These are phyloP conservation scores for Mesitornis unicolor DNA, from an alignment of 2,113 vertebrate genomes.

Conservation along the genomic window DNA sequence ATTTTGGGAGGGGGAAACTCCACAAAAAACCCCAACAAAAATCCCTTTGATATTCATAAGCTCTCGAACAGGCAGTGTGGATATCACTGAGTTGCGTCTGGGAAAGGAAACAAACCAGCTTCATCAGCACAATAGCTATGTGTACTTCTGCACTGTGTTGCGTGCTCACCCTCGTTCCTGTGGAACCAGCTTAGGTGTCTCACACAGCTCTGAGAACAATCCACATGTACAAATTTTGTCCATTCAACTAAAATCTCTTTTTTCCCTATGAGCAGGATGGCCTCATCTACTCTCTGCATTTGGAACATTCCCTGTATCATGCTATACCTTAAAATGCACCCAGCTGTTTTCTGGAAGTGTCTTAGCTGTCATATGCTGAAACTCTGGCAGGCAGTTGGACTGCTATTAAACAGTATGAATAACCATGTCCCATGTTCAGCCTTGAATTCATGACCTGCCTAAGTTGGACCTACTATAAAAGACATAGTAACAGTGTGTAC, in stretches of 20 bases:
- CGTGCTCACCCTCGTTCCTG: background rate
- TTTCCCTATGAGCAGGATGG: background rate
- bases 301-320: background rate
- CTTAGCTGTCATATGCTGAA: background rate
- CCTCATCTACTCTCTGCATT: background rate
- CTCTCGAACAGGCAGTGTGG: background rate
- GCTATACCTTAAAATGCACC: background rate
- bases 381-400: background rate
- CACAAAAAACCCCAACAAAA: background rate
- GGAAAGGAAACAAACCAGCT: background rate
- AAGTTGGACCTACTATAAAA: background rate
- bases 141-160: background rate
- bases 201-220: background rate
- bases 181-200: background rate
- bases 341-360: background rate
- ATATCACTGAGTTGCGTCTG: background rate
- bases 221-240: background rate
- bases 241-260: background rate
- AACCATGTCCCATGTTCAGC: background rate
- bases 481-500: background rate
- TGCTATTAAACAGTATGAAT: background rate
- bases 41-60: background rate
- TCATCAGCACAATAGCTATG: background rate
- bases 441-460: background rate
- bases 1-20: rapidly evolving